Conservation (phyloP, 1,140 invertebrate species). For the Apis florea region DNA sequence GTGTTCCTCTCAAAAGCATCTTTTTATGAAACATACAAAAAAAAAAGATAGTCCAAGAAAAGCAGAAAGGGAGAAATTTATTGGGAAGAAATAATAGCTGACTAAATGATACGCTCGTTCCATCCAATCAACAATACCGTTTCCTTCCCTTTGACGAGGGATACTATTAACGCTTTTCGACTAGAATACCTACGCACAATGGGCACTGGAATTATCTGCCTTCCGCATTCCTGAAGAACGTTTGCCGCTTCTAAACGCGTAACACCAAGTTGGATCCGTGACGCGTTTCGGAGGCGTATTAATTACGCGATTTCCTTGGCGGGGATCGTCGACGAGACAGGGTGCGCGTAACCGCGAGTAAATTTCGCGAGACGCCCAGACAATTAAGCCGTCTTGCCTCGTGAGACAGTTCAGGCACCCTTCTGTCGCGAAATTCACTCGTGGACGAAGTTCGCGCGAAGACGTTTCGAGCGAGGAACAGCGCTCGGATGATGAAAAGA, state of each 20-base stretch:
- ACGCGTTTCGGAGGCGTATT: constrained; percentile 51
- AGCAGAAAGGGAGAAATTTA: too few species aligned
- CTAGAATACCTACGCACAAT: neutral
- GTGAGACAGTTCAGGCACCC: constrained; percentile 20
- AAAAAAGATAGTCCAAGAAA: too few species aligned
- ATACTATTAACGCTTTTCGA: constrained; percentile 11
- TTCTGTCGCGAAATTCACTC: neutral
- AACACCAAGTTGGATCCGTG: constrained; percentile 7
- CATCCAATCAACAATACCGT: neutral
- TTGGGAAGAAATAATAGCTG: too few species aligned
- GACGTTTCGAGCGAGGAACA: neutral
- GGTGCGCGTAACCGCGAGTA: constrained; percentile 45
- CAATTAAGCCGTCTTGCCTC: constrained; percentile 55
- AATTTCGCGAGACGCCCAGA: constrained; percentile 57
- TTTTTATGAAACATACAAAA: too few species aligned
- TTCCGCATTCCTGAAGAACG: constrained; percentile 24
- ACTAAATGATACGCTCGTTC: neutral
- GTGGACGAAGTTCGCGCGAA: neutral
- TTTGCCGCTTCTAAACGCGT: neutral
- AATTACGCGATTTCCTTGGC: constrained; percentile 50
- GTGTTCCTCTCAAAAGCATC: too few species aligned
- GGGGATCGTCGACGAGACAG: constrained; percentile 5
- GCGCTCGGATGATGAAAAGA: neutral
- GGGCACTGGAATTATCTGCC: constrained; percentile 11
- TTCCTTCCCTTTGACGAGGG: neutral